Evolutionary conservation across 1,140 invertebrate genomes (phyloP).

Genomic region (Bombus fervidus): DNA sequence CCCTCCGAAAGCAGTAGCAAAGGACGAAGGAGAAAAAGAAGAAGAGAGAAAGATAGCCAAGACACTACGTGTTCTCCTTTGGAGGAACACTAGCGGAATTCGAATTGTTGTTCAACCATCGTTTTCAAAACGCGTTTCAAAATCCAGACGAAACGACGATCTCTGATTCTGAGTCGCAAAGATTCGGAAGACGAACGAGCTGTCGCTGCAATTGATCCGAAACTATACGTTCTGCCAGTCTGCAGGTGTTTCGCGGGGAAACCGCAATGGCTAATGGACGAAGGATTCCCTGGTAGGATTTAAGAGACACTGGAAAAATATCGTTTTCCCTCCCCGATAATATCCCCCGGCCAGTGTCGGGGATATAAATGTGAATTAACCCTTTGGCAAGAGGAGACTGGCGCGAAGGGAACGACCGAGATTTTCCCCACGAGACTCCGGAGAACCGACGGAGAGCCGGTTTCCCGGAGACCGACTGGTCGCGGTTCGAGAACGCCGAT

Average conservation of each 20-base stretch:
- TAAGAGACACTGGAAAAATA: conserved; percentile 29
- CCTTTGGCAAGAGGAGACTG: conserved; percentile 33
- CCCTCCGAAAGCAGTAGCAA: conserved; percentile 55
- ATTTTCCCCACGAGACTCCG: conserved; percentile 49
- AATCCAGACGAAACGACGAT: neutral
- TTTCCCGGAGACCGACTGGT: neutral
- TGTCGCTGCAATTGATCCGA: too few species aligned
- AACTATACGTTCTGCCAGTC: neutral
- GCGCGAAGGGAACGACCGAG: conserved; percentile 28
- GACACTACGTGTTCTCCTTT: conserved; percentile 35
- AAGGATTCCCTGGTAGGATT: conserved; percentile 24
- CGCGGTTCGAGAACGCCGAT: conserved; percentile 19
- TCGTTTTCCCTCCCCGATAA: conserved; percentile 17
- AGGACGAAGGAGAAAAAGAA: neutral
- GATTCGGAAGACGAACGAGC: too few species aligned
- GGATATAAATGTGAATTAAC: conserved; percentile 67
- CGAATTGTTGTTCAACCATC: neutral
- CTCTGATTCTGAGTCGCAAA: neutral
- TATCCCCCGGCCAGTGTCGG: conserved; percentile 1
- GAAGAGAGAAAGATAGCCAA: neutral
- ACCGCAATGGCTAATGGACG: conserved; percentile 15
- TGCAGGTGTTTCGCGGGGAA: neutral
- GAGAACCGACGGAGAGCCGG: conserved; percentile 9
- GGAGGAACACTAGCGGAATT: neutral
- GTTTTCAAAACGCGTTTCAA: neutral